Evolutionary conservation across 2,888 invertebrate genomes (phyloP).

Genomic region (Drosophila aldrichi): DNA sequence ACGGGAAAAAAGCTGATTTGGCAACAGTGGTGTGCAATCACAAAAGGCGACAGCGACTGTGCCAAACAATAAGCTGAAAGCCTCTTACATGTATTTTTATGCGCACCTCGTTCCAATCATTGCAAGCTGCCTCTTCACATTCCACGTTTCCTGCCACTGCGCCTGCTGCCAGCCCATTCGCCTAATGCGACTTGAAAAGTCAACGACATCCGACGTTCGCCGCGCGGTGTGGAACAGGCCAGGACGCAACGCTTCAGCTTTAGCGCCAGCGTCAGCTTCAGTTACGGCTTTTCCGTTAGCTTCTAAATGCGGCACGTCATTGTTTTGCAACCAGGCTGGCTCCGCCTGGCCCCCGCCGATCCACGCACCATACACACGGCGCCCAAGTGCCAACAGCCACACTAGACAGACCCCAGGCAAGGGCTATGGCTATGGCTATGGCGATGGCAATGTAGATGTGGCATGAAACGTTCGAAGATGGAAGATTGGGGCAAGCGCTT

Average conservation of each 20-base stretch:
- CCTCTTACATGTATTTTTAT: slow-evolving; percentile 80
- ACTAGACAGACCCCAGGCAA: slow-evolving; percentile 8
- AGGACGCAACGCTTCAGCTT: not conserved
- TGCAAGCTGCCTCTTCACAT: slow-evolving; percentile 20
- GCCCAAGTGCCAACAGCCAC: slow-evolving; percentile 34
- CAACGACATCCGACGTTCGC: slow-evolving; percentile 71
- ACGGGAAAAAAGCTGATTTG: too few species aligned
- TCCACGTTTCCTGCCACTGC: not conserved
- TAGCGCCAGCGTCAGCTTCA: not conserved
- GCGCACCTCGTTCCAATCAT: slow-evolving; percentile 58
- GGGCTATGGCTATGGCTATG: not conserved
- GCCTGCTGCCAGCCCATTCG: slow-evolving; percentile 28
- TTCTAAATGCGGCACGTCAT: slow-evolving; percentile 68
- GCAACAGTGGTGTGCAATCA: slow-evolving; percentile 70
- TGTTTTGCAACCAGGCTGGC: slow-evolving; percentile 60
- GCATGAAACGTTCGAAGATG: slow-evolving; percentile 20
- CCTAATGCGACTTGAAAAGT: slow-evolving; percentile 80
- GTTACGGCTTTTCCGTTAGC: slow-evolving; percentile 40
- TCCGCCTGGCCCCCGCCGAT: slow-evolving; percentile 8
- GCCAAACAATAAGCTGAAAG: slow-evolving; percentile 80
- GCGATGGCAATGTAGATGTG: slow-evolving; percentile 9
- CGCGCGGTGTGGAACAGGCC: slow-evolving; percentile 12
- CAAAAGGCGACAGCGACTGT: slow-evolving; percentile 70
- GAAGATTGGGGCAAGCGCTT: slow-evolving; percentile 10
- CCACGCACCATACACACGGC: slow-evolving; percentile 12